Evolutionary conservation across 2,888 invertebrate species (phyloP), one percentile per base, ranked within the genome.

Genomic region (Andrena chrysosceles): DNA sequence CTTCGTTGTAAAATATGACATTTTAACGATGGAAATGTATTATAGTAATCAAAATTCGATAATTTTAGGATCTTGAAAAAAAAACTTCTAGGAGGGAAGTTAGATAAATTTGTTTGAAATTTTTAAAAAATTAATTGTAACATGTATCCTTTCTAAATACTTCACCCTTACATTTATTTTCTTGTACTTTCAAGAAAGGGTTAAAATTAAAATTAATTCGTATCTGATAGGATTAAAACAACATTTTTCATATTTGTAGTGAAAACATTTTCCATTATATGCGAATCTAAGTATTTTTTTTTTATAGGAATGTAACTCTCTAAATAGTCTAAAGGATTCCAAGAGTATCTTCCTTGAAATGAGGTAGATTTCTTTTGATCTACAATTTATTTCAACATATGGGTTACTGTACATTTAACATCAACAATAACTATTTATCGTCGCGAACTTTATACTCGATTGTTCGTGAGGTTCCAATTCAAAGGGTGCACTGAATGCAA

Each of bases 391-490:
- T 52, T 20, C 20, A n/a, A 8, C 23, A 8, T 54, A 8, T 20
- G 4, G 16, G 1, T 42, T 16, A 16, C 13, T 16, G 42, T 5
- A 16, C 4, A 42, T 42, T 42, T 4, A 42, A 42, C 42, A 5
- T 42, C 42, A 16, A 13, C 13, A 60, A 60, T 7, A 60, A 0
- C 13, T 2, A 20, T 42, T 59, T 5, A 20, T n/a, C 8, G 8
- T 0, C 59, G 6, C 26, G 29, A 31, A 63, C 23, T 33, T 56
- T 20, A 10, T 20, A 29, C 33, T 35, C 56, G 20, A n/a, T 16
- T 42, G n/a, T 2, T 33, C 20, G 2, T 2, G 48, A 63, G 68
- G 42, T 49, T 63, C 63, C 6, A 68, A 68, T 68, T 42, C 29
- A 52, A 31, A 10, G 13, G 20, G 23, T 42, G 10, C 23, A 31